Percentiles rank a stretch among this genome's conserved stretches.
phyloP scores from a whole-genome alignment of 2,888 invertebrate species.

The Polydrusus pterygomalis region DNA sequence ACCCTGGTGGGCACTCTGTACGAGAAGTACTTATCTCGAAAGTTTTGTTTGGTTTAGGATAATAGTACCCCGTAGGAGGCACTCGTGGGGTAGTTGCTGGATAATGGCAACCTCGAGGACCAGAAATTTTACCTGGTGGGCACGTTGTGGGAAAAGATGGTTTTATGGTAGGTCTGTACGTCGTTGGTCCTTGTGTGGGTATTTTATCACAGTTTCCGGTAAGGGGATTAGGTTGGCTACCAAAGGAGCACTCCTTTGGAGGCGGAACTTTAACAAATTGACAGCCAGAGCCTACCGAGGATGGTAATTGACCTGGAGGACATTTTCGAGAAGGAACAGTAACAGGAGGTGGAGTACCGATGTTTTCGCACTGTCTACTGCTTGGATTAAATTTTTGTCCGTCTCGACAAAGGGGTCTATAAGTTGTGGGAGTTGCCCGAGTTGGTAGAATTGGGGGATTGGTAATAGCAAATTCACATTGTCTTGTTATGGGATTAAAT shows the following conservation, averaged over 20 bases:
- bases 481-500: slow-evolving; percentile 23
- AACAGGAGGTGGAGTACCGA: not conserved
- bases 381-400: slow-evolving; percentile 35
- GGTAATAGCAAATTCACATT: slow-evolving; percentile 12
- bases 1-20: slow-evolving; percentile 55
- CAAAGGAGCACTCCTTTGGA: slow-evolving; percentile 31
- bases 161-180: slow-evolving; percentile 52
- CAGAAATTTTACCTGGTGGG: slow-evolving; percentile 56
- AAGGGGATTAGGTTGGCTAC: slow-evolving; percentile 23
- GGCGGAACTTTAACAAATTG: slow-evolving; percentile 49
- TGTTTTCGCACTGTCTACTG: slow-evolving; percentile 25
- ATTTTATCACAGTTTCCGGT: slow-evolving; percentile 42
- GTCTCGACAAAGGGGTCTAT: slow-evolving; percentile 28
- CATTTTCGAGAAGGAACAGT: slow-evolving; percentile 23
- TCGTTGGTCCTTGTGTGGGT: not conserved
- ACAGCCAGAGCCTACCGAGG: slow-evolving; percentile 51
- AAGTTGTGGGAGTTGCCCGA: slow-evolving; percentile 38
- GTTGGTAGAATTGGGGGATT: not conserved
- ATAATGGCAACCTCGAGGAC: slow-evolving; percentile 54
- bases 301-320: slow-evolving; percentile 53
- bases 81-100: slow-evolving; percentile 14
- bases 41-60: slow-evolving; percentile 49
- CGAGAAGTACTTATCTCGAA: slow-evolving; percentile 21
- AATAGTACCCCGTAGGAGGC: slow-evolving; percentile 45
- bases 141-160: slow-evolving; percentile 33